Base-by-base conservation (phyloP, 1,140 invertebrate species). In the Drosophila cardini region DNA sequence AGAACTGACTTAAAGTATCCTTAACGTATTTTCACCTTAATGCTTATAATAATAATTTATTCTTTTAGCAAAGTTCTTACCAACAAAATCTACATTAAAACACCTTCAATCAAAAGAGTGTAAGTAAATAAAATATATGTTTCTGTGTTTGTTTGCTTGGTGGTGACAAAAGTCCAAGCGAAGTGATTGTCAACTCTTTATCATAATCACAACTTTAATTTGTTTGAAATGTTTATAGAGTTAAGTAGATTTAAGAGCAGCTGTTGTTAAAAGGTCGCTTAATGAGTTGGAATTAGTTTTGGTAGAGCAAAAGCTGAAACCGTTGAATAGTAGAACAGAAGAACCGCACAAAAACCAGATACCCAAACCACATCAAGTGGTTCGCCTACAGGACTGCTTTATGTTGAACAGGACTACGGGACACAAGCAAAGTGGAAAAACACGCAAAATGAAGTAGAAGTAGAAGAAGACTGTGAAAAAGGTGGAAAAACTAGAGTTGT, bases 361-460 rank as follows among this genome's bases (percentile, higher is more conserved):
- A 10, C 32, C 43, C 26, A 32, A 61, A 62, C 75, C 75, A 74
- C 75, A 77, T 74, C 71, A 68, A 85, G 82, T 82, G 82, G 78
- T 78, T 82, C 52, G 56, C 48, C 56, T 46, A 46, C 64, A n/a
- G 30, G 52, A 18, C 32, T 55, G 32, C 34, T 55, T 55, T 55
- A 36, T 55, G 52, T 38, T 55, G 18, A 38, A 36, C 50, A 53
- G 36, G 16, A 36, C 21, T 26, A 26, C 21, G 21, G 21, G 21
- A 26, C 4, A 26, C 1, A 26, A 21, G 45, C 36, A 52, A 38
- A 42, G 18, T n/a, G 18, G 38, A 57, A 48, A 48, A 21, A 30
- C 18, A 15, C 11, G 38, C 26, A 32, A 11, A 56, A 10, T n/a
- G 10, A 40, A 7, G 38, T 18, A 18, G 21, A 21, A 13, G 45